Evolutionary conservation across 2,888 invertebrate species (phyloP).

Genomic region (Sinotaia quadrata): DNA sequence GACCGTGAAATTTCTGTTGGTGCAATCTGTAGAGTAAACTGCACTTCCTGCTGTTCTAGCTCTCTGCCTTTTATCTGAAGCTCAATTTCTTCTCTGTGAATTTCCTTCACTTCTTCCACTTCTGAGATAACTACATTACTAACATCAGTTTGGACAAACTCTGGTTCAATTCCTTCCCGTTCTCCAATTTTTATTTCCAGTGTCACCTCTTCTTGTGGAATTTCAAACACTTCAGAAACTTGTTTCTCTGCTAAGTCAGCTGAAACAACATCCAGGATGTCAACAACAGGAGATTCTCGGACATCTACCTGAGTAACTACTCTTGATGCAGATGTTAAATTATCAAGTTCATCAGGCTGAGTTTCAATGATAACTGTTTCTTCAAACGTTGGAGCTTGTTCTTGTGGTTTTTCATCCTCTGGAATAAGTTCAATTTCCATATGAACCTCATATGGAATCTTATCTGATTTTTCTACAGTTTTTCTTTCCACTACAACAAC

Average conservation of each 20-base stretch:
- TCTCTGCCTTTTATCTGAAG: slow-evolving; percentile 47
- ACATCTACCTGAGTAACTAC: slow-evolving; percentile 10
- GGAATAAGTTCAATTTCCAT: slow-evolving; percentile 19
- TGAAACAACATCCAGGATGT: slow-evolving; percentile 2
- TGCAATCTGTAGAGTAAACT: slow-evolving; percentile 52
- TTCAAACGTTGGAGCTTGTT: slow-evolving; percentile 11
- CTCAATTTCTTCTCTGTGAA: slow-evolving; percentile 51
- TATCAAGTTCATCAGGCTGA: slow-evolving; percentile 31
- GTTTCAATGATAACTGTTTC: slow-evolving; percentile 22
- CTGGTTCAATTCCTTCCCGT: slow-evolving; percentile 32
- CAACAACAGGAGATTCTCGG: no score
- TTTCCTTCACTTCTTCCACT: slow-evolving; percentile 25
- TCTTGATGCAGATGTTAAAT: slow-evolving; percentile 4
- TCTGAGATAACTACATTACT: slow-evolving; percentile 24
- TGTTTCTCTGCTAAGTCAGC: slow-evolving; percentile 21
- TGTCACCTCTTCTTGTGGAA: slow-evolving; percentile 32
- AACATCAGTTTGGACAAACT: slow-evolving; percentile 22
- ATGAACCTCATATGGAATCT: slow-evolving; percentile 13
- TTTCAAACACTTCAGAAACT: slow-evolving; percentile 31
- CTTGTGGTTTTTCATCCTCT: slow-evolving; percentile 35
- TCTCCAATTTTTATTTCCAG: slow-evolving; percentile 34
- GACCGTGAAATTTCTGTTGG: slow-evolving; percentile 19
- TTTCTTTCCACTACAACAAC: slow-evolving; percentile 26
- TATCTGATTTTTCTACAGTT: slow-evolving; percentile 9
- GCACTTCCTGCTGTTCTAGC: slow-evolving; percentile 50